Evolutionary conservation across 2,888 invertebrate species (phyloP), one percentile per base, ranked within the genome.

Genomic region (Drosophila kokeensis): DNA sequence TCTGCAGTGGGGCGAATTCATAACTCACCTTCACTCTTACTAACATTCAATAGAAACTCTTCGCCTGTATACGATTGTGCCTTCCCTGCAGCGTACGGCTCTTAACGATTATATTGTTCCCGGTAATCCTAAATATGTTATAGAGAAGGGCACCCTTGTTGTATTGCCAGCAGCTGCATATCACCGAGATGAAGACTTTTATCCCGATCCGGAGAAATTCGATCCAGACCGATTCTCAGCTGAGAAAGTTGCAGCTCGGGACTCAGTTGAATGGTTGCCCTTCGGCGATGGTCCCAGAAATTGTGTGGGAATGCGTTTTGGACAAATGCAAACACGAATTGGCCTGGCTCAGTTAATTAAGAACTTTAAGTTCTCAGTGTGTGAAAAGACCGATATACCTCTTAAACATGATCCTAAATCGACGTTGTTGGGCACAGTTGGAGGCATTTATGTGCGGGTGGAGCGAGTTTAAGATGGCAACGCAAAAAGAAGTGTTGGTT

Each of bases 211-310:
- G 0, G 92, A 94, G 2, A 93, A 92, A 21, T 96, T 95, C 64
- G 94, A 95, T 67, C 96, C 96, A 0, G 95, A 95, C 0, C 93
- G 95, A 74, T 96, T 95, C 88, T 91, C 93, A 0, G 92, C 94
- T 2, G 94, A 95, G 67, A 94, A 94, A 53, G 94, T 94, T 60
- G 92, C 93, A 0, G 93, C 93, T 42, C 90, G 95, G 55, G 94
- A 94, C 59, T 85, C 91, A 0, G 79, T 89, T 1, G 81, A 91
- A 18, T 92, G 90, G 90, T 61, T 93, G 48, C 87, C 92, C 0
- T 93, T 93, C 45, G 93, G 93, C 2, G 92, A 92, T 48, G 93
- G 93, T 0, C 92, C 92, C 0, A 73, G 92, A 1, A 92, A 91
- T 58, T 93, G 93, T 63, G 79, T 93, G 49, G 93, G 93, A 4